Evolutionary conservation across 2,888 invertebrate genomes (phyloP), one percentile per base, ranked within the genome.

Genomic region (Phrixothrix hirtus): DNA sequence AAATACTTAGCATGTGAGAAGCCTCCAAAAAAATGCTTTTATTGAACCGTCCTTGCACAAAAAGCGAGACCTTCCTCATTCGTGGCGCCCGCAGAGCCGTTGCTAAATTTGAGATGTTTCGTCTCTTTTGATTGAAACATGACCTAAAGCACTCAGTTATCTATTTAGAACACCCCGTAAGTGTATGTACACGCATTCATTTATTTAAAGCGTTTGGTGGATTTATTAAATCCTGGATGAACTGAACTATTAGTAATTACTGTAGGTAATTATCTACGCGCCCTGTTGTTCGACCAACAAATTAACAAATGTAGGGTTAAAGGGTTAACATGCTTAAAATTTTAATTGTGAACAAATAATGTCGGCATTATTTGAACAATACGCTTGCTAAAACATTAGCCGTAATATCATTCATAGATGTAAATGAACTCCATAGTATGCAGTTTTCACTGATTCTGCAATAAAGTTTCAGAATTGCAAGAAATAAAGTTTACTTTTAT

Each of bases 261-360:
- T 53, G 61, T n/a, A n/a, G n/a, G n/a, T 59, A 60, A 51, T 56
- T 53, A 51, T 58, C 55, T 57, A 49, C 55, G 48, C 48, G 57
- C 59, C 57, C 50, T 59, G 63, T 62, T 68, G 61, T 64, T 63
- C 69, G 63, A 69, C 68, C 62, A 72, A 64, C 62, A 66, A 68
- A 66, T 70, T 67, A 67, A 67, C 68, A 69, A 70, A 70, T 67
- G 66, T 65, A 60, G 64, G 67, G 67, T 63, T 71, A 70, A 75
- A 73, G 74, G 75, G 75, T 75, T 74, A 76, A 74, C 69, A 71
- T 71, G 75, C 75, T 73, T 75, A 71, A 73, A 74, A 75, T 76
- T 76, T 76, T 76, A 76, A 76, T 76, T 75, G 75, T 75, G 76
- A 75, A 71, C 75, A 76, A 76, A 76, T 75, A 75, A 66, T 51